phyloP scores from a whole-genome alignment of 1,140 invertebrate species.

The Cyrtorhinus lividipennis region DNA sequence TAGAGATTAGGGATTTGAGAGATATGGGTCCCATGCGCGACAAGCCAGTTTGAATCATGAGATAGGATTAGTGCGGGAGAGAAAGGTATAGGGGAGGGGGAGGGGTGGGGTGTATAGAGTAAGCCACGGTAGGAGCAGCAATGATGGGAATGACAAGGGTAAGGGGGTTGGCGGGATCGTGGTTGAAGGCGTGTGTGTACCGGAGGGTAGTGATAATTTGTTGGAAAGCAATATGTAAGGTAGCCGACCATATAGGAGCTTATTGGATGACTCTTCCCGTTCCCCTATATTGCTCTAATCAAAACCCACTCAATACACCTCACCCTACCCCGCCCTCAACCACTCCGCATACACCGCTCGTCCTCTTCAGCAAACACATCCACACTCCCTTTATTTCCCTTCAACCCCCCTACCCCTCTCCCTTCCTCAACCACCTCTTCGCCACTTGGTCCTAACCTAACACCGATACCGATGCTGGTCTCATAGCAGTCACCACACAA shows the following conservation, averaged over 20 bases:
- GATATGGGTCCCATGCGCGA: background rate
- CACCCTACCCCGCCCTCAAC: background rate
- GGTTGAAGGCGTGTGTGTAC: slow-evolving; percentile 20
- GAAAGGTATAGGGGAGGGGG: background rate
- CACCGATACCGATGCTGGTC: slow-evolving; percentile 23
- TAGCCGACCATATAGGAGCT: slow-evolving; percentile 1
- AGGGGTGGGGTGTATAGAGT: slow-evolving; percentile 32
- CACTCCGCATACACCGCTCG: too few relatives aligned
- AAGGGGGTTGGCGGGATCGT: slow-evolving; percentile 4
- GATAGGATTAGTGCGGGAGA: background rate
- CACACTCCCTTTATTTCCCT: background rate
- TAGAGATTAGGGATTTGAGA: background rate
- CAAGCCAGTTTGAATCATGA: background rate
- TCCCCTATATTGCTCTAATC: slow-evolving; percentile 5
- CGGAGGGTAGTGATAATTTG: slow-evolving; percentile 24
- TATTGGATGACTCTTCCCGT: slow-evolving; percentile 1
- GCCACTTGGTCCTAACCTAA: background rate
- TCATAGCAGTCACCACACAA: slow-evolving; percentile 1
- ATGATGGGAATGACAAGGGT: background rate
- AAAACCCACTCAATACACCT: slow-evolving; percentile 10
- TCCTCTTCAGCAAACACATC: too few relatives aligned
- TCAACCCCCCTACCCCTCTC: background rate
- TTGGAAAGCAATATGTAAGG: slow-evolving; percentile 9
- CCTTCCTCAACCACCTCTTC: background rate
- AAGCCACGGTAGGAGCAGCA: slow-evolving; percentile 15